Conservation (phyloP, 2,113 vertebrate species). For the Phyllostomus hastatus region DNA sequence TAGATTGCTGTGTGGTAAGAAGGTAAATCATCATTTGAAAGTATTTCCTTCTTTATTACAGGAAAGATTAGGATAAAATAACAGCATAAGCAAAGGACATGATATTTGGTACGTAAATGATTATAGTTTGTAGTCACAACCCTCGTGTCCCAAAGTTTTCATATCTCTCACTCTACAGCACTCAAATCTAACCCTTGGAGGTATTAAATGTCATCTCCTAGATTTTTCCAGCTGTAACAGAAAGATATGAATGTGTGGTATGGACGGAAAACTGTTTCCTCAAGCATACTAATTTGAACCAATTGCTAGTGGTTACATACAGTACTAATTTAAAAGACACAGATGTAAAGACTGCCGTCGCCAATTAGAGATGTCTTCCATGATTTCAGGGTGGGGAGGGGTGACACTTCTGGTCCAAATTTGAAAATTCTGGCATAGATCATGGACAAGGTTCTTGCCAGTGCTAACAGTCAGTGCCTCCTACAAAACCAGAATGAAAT, state of each 20-base stretch:
- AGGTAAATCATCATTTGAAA: neutral
- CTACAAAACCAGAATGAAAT: slow-evolving; percentile 44
- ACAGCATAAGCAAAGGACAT: neutral
- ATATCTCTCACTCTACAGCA: neutral
- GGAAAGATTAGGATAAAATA: neutral
- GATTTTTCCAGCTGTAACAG: neutral
- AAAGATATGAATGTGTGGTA: neutral
- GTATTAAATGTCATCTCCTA: neutral
- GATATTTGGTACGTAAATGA: neutral
- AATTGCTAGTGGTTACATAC: neutral
- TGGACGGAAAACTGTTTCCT: neutral
- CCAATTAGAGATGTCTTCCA: neutral
- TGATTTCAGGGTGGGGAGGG: neutral
- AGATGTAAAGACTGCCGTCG: neutral
- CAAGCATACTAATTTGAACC: neutral
- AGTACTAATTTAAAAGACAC: neutral
- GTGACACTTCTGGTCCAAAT: neutral
- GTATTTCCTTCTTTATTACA: neutral
- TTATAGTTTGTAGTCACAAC: neutral
- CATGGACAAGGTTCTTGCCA: neutral
- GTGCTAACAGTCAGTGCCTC: neutral
- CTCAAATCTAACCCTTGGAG: neutral
- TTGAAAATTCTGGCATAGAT: slow-evolving; percentile 35
- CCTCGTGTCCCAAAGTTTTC: neutral
- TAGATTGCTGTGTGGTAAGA: neutral